Base-by-base conservation (phyloP, 1,140 invertebrate genomes). In the Argopecten irradians region DNA sequence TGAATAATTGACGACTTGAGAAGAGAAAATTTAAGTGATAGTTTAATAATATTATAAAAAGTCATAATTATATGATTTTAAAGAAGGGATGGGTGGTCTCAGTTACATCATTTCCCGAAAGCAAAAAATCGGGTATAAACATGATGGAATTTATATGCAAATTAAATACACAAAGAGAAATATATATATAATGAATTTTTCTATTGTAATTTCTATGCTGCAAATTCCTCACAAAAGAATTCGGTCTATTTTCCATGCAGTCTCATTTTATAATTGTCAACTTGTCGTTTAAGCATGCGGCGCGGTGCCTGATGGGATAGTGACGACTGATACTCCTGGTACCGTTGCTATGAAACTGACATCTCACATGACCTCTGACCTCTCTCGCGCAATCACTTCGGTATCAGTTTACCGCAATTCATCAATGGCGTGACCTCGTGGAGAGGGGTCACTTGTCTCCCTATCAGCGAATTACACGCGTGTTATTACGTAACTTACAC, bases 371-470 rank as follows among this genome's bases (percentile, higher is more conserved):
- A 71, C 22, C 55, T 71, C n/a, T 71, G 55, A 71, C 22, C 55
- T 71, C 16, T 71, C 55, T 28, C 55, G 55, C 55, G 22, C 55
- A 28, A 71, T 71, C 55, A 11, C 55, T n/a, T 71, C 55, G 22
- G n/a, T 71, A 71, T 71, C 55, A 71, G 55, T n/a, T 71, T 71
- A 71, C 55, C 55, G n/a, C 22, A n/a, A 71, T 71, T 71, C 55
- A 71, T 71, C 55, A 71, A 71, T 71, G 0, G 55, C 55, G 55
- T 71, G 55, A 71, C 55, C 55, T 71, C 14, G 55, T n/a, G 55
- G 55, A 22, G 55, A 16, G 55, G 16, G 55, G 55, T 71, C 55
- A 71, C 28, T 28, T 71, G 55, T n/a, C 55, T 71, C 55, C 55
- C 55, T 71, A 71, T 71, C 55, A 71, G 55, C 55, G 55, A 71